Conservation (phyloP, 2,797 vertebrate genomes). For the Simalia tracyae region DNA sequence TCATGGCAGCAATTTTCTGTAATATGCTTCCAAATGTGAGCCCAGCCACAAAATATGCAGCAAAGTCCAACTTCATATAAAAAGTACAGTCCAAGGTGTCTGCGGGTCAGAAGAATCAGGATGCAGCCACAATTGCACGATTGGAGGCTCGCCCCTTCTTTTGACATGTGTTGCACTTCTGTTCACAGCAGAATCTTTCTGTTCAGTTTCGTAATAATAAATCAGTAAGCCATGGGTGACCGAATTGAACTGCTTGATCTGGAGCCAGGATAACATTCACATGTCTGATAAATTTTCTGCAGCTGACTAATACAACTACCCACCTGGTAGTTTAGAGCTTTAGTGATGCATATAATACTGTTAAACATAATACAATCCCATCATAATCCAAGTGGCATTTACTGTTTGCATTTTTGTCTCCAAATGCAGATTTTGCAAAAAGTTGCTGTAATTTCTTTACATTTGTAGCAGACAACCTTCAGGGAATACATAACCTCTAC, state of each 20-base stretch:
- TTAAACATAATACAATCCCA: neutral
- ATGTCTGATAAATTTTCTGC: neutral
- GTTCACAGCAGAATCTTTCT: neutral
- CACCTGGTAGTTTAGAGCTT: neutral
- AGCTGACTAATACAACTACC: neutral
- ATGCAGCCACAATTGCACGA: neutral
- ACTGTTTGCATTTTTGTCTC: neutral
- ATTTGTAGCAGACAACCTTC: neutral
- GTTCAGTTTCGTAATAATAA: neutral
- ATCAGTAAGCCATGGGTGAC: neutral
- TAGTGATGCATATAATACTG: neutral
- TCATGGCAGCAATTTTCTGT: neutral
- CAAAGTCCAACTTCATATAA: neutral
- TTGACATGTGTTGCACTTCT: neutral
- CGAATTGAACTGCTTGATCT: neutral
- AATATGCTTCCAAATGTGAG: neutral
- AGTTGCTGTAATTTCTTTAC: neutral
- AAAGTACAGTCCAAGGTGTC: neutral
- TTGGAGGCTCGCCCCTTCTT: neutral
- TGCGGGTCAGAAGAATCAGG: neutral
- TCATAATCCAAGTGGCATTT: neutral
- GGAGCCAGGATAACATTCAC: neutral
- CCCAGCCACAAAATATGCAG: neutral
- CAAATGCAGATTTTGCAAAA: neutral
- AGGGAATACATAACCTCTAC: neutral